Evolutionary conservation across 2,113 vertebrate genomes (phyloP), one percentile per base, ranked within the genome.

Genomic region (Centropus unirufus): DNA sequence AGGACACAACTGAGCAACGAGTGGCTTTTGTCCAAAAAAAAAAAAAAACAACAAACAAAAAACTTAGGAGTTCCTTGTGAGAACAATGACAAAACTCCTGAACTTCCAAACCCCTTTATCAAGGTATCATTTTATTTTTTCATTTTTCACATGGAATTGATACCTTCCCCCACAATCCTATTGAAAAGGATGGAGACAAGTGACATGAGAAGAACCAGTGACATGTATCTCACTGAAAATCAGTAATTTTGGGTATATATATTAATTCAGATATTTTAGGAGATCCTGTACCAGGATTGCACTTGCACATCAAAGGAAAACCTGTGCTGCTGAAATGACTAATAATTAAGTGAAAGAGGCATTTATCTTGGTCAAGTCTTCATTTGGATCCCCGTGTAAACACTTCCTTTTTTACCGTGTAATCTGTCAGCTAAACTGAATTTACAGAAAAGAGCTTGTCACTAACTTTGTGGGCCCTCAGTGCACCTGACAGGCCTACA

Each of bases 1-100:
- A 70, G 72, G 51, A 72, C 22, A 27, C n/a, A 39, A 49, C 0
- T 1, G 11, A 62, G 34, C 2, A 2, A 62, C 34, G 14, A 2
- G 34, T n/a, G 17, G 39, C 26, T 61, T 84, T 55, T 44, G 26
- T n/a, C 39, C 55, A 75, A 36, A 36, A 36, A 36, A 36, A 36
- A 36, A 7, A 36, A 36, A 36, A 7, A 36, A 36, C 36, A 36
- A 36, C 36, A 36, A 36, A 54, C 47, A 49, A 49, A 68, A 46
- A 2, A 0, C 9, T 21, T 24, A 44, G 11, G 12, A 39, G 19
- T 21, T 77, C 70, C 12, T 58, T 51, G 21, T 39, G 51, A 75
- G 32, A 42, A 36, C 27, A 5, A 62, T 0, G 1, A 66, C 55
- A 92, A 69, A 63, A 81, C 18, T 46, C 68, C 15, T 29, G 40